phyloP scores from a whole-genome alignment of 2,888 invertebrate genomes.

The Adelphocoris suturalis region DNA sequence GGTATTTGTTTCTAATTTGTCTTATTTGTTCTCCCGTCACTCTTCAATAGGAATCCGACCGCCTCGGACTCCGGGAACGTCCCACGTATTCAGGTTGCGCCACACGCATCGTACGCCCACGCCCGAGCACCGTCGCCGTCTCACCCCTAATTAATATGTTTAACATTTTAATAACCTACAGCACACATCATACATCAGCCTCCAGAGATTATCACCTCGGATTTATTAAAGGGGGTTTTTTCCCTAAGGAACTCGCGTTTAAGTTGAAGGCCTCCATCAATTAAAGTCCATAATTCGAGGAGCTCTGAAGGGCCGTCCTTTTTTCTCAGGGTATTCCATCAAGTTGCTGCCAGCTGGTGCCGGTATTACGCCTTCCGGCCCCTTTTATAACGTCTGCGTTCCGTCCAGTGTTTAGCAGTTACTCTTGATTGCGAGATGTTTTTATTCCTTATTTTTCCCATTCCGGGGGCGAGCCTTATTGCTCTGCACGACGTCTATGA shows the following conservation, averaged over 20 bases:
- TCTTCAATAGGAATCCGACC: not conserved
- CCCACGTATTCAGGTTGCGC: slow-evolving; percentile 6
- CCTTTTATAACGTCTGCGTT: slow-evolving; percentile 30
- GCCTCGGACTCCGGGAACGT: not conserved
- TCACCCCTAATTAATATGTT: slow-evolving; percentile 31
- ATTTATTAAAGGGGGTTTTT: slow-evolving; percentile 18
- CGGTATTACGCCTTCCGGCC: slow-evolving; percentile 12
- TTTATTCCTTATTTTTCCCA: not conserved
- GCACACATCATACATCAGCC: slow-evolving; percentile 30
- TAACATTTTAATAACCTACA: slow-evolving; percentile 31
- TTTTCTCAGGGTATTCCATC: slow-evolving; percentile 13
- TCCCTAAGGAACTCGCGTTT: slow-evolving; percentile 13
- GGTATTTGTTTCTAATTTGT: not conserved
- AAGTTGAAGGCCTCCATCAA: slow-evolving; percentile 21
- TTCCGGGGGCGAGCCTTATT: not conserved
- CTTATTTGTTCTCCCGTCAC: slow-evolving; percentile 26
- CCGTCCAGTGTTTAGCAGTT: slow-evolving; percentile 2
- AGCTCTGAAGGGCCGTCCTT: not conserved
- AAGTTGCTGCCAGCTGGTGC: slow-evolving; percentile 34
- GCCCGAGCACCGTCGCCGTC: not conserved
- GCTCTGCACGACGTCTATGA: not conserved
- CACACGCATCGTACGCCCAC: slow-evolving; percentile 3
- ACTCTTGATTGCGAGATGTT: not conserved
- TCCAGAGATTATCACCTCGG: slow-evolving; percentile 7
- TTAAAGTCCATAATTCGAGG: slow-evolving; percentile 19